These are phyloP conservation scores for Cavia aperea DNA, from an alignment of 2,113 vertebrate species.

Conservation along the genomic window DNA sequence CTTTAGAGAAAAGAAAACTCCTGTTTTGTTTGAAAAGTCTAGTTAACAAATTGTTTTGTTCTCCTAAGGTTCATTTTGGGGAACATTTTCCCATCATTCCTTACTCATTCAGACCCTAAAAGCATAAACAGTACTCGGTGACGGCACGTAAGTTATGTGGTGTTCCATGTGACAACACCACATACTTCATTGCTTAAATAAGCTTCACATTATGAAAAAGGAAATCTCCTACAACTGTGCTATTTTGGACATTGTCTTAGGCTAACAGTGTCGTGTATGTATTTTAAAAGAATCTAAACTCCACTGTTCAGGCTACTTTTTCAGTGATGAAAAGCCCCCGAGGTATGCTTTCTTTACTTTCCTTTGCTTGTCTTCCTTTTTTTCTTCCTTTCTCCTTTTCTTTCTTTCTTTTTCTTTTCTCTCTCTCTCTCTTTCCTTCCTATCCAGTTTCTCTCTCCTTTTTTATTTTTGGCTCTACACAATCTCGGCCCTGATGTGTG, in stretches of 20 bases:
- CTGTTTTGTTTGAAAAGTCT: not conserved
- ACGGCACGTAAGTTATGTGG: not conserved
- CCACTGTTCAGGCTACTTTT: not conserved
- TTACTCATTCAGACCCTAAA: conserved; percentile 16
- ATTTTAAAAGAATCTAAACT: not conserved
- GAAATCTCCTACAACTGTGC: not conserved
- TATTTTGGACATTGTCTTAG: not conserved
- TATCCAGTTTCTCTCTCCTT: too few species aligned
- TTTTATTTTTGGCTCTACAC: not conserved
- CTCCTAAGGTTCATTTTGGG: not conserved
- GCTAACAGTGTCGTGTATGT: not conserved
- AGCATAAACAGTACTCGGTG: not conserved
- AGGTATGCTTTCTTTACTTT: not conserved
- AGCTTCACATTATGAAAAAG: not conserved
- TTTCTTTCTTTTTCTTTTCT: not conserved
- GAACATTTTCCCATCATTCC: not conserved
- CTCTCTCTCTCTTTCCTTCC: too few species aligned
- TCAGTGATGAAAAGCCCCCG: not conserved
- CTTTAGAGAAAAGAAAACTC: not conserved
- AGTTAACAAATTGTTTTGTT: not conserved
- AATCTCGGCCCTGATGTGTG: not conserved
- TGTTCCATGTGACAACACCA: not conserved
- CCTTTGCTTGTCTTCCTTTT: not conserved
- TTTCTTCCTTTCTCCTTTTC: not conserved
- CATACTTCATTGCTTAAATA: conserved; percentile 41